phyloP scores from a whole-genome alignment of 2,113 vertebrate genomes.

The Xyrauchen texanus region DNA sequence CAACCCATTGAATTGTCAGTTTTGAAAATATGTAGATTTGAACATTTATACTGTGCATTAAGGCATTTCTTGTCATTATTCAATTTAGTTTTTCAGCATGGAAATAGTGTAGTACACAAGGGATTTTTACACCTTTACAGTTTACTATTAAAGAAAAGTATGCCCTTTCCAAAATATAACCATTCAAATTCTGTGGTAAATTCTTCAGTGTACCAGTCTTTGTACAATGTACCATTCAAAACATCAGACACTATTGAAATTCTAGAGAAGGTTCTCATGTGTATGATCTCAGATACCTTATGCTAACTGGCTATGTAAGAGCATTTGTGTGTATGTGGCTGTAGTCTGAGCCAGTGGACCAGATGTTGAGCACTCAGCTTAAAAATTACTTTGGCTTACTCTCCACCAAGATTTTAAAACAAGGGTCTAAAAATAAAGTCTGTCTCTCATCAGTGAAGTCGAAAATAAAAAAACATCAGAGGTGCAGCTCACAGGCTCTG shows the following conservation, averaged over 20 bases:
- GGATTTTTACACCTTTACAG: too few species aligned
- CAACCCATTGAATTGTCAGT: too few species aligned
- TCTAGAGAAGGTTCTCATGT: conserved; percentile 16
- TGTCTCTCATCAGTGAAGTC: conserved; percentile 15
- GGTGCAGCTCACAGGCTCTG: not conserved
- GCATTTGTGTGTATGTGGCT: conserved; percentile 43
- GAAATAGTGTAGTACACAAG: too few species aligned
- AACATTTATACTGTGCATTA: too few species aligned
- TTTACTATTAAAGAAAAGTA: too few species aligned
- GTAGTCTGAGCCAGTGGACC: conserved; percentile 59
- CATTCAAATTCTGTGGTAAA: not conserved
- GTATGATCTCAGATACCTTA: conserved; percentile 43
- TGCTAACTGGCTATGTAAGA: conserved; percentile 55
- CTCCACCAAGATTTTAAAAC: conserved; percentile 66
- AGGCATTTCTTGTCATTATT: too few species aligned
- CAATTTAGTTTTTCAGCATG: too few species aligned
- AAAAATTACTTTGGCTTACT: conserved; percentile 70
- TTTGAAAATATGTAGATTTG: too few species aligned
- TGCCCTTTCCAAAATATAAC: not conserved
- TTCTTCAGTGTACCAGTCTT: conserved; percentile 9
- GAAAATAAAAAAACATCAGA: not conserved
- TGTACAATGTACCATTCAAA: too few species aligned
- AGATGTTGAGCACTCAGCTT: conserved; percentile 70
- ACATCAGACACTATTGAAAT: not conserved
- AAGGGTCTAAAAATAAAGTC: conserved; percentile 70